phyloP scores from a whole-genome alignment of 2,888 invertebrate genomes.

The Drosophila mulleri region DNA sequence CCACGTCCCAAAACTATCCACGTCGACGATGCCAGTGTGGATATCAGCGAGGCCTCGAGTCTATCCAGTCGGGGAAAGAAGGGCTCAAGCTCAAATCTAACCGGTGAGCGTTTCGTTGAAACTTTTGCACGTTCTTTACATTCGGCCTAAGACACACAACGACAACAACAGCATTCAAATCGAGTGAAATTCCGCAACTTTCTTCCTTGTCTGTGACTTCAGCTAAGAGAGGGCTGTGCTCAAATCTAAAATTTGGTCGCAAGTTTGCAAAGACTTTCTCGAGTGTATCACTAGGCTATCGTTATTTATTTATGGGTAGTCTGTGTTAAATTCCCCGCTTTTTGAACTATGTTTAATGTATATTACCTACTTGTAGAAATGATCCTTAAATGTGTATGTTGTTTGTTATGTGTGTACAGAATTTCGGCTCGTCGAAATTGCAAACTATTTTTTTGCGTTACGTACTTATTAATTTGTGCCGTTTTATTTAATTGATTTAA shows the following conservation, averaged over 20 bases:
- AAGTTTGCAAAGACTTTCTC: background rate
- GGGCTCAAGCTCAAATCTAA: slow-evolving; percentile 92
- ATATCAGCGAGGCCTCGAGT: slow-evolving; percentile 91
- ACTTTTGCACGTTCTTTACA: background rate
- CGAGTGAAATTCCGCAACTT: background rate
- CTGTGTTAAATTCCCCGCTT: background rate
- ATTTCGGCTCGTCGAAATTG: slow-evolving; percentile 49
- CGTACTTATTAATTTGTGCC: slow-evolving; percentile 22
- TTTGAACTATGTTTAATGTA: background rate
- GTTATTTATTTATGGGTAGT: background rate
- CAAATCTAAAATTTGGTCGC: background rate
- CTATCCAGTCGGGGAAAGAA: slow-evolving; percentile 91
- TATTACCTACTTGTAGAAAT: background rate
- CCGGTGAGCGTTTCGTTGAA: slow-evolving; percentile 87
- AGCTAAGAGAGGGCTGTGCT: background rate
- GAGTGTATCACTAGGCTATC: background rate
- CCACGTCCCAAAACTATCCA: slow-evolving; percentile 96
- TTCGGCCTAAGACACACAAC: slow-evolving; percentile 17
- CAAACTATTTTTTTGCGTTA: background rate
- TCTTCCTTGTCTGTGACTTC: slow-evolving; percentile 6
- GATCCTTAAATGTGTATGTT: slow-evolving; percentile 4
- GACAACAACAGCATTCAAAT: slow-evolving; percentile 19
- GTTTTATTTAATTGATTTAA: slow-evolving; percentile 38
- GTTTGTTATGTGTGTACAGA: slow-evolving; percentile 31
- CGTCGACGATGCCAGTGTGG: slow-evolving; percentile 92